A percentile compares a stretch with the other conserved stretches of the same genome.
Conservation (phyloP, 2,888 invertebrate genomes). For the Arctia plantaginis region DNA sequence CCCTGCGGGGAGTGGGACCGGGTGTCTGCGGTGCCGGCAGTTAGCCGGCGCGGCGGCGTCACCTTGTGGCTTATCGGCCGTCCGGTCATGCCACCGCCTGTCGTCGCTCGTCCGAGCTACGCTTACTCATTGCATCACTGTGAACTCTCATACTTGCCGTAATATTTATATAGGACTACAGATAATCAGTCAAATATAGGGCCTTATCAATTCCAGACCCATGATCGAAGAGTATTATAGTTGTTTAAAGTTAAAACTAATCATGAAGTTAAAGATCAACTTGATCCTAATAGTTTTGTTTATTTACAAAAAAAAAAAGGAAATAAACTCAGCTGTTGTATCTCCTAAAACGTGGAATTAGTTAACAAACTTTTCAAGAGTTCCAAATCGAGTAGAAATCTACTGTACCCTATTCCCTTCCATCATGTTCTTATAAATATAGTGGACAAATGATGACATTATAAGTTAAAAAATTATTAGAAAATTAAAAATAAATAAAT, state of each 20-base stretch:
- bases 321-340: not conserved
- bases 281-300: not conserved
- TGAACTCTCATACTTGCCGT: conserved; percentile 38
- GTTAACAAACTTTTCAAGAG: not conserved
- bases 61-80: conserved; percentile 77
- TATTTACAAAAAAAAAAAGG: not conserved
- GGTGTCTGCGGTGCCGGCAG: conserved; percentile 61
- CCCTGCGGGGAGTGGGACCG: conserved; percentile 47
- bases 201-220: conserved; percentile 30
- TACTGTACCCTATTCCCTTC: not conserved
- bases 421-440: too few relatives aligned
- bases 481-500: too few relatives aligned
- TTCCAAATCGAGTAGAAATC: not conserved
- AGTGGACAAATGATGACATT: not conserved
- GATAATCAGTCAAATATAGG: conserved; percentile 51
- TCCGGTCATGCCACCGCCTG: conserved; percentile 63
- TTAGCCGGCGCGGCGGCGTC: conserved; percentile 66
- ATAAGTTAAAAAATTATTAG: too few relatives aligned
- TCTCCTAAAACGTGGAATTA: not conserved
- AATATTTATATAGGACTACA: conserved; percentile 45
- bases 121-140: conserved; percentile 39
- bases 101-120: conserved; percentile 50
- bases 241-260: not conserved
- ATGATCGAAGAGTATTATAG: not conserved
- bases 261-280: not conserved